Base-by-base conservation (phyloP, 2,888 invertebrate species). In the Lithophane semibrunnea region DNA sequence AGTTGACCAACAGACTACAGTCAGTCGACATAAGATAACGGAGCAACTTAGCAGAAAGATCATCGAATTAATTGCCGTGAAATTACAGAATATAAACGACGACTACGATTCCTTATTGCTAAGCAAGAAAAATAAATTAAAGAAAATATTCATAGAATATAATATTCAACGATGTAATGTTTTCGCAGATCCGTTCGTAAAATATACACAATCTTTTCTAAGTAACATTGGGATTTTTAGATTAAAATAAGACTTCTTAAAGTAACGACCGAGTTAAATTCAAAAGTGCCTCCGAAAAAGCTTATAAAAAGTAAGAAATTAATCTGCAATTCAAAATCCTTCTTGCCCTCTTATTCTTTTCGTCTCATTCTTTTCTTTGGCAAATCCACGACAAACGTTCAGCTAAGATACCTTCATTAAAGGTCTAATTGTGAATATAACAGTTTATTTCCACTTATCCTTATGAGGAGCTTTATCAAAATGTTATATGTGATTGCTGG, bases 261-360 rank as follows among this genome's bases (percentile, higher is more conserved):
- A 92, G 89, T 91, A 92, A 92, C 90, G 89, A 90, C 91, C 81
- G 90, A 89, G 91, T 92, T 93, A 92, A 91, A 93, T 92, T 92
- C 91, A 92, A 91, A 91, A 93, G 92, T 92, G 90, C 90, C 91
- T 91, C 88, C 88, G 89, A 91, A 93, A 92, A 93, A 93, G 92
- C 93, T 94, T 93, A 93, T 93, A 92, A 93, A 93, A 94, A 93
- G 93, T 93, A 93, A 93, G 93, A 93, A 93, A 94, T 94, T 94
- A 94, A 94, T 94, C 94, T 94, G 92, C 94, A 94, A 94, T 94
- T 94, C 94, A 93, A 94, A 94, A 92, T 93, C 91, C 89, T 90
- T 91, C 90, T 91, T 91, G 90, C 89, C 91, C 91, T 91, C 91
- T 90, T n/a, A n/a, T n/a, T 91, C 88, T 89, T 91, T 92, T 86